Percentiles rank a stretch among this genome's conserved stretches.
These are phyloP conservation scores for Cyrtonyx montezumae DNA, from an alignment of 2,113 vertebrate genomes.

Conservation along the genomic window DNA sequence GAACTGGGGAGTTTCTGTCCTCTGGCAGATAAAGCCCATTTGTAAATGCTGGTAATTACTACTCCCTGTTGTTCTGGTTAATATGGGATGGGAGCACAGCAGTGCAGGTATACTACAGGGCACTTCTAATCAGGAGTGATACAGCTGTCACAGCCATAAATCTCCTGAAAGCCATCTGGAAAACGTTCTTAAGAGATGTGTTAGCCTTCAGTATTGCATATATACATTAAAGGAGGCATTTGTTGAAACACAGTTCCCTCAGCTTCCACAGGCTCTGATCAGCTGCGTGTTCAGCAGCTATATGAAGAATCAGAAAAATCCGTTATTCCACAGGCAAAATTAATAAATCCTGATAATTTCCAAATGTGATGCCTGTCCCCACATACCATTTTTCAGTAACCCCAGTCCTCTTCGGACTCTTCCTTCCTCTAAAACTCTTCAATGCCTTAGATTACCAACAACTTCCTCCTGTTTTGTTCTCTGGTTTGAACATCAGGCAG, in stretches of 20 bases:
- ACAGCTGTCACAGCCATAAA: not conserved
- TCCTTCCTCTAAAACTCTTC: not conserved
- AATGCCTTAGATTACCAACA: not conserved
- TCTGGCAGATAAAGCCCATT: not conserved
- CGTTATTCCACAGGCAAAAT: not conserved
- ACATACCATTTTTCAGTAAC: not conserved
- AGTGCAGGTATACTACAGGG: accelerated
- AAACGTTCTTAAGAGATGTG: not conserved
- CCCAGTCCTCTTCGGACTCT: not conserved
- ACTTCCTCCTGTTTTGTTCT: not conserved
- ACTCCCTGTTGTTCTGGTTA: not conserved
- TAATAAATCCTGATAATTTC: not conserved
- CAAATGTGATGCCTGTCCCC: not conserved
- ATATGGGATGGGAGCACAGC: not conserved
- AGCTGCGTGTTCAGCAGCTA: not conserved
- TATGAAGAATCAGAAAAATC: not conserved
- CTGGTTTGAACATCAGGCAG: not conserved
- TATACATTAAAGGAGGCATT: not conserved
- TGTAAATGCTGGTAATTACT: not conserved
- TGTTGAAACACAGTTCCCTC: not conserved
- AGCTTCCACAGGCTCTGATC: not conserved
- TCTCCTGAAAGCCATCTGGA: not conserved
- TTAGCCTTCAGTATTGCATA: not conserved
- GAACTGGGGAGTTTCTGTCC: not conserved
- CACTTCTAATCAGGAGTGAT: not conserved